phyloP scores from a whole-genome alignment of 2,797 vertebrate genomes.

The Alosa sapidissima region DNA sequence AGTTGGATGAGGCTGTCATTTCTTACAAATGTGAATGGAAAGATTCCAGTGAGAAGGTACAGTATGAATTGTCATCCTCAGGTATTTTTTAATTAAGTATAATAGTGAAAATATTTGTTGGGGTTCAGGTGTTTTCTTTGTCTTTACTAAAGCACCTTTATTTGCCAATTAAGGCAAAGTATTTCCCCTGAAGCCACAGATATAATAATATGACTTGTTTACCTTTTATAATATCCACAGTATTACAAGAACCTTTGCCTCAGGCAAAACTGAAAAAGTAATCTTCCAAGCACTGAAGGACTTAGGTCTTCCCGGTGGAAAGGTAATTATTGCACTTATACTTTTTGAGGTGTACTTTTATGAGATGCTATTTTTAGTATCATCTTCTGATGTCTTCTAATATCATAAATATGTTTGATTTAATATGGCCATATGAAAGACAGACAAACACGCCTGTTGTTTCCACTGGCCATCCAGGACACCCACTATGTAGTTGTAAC shows the following conservation, averaged over 20 bases:
- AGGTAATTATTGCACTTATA: constrained; percentile 72
- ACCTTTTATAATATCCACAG: constrained; percentile 61
- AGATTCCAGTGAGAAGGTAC: constrained; percentile 97
- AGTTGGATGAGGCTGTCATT: constrained; percentile 99
- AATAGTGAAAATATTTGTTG: too few relatives aligned
- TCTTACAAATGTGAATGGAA: constrained; percentile 91
- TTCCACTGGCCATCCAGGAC: neutral
- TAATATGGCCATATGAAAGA: neutral
- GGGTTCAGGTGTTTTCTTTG: too few relatives aligned
- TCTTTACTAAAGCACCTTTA: neutral
- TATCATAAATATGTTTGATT: neutral
- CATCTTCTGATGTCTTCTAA: neutral
- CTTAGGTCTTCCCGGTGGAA: constrained; percentile 96
- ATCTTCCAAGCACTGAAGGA: constrained; percentile 99
- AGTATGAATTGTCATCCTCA: neutral
- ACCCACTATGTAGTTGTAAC: too few relatives aligned
- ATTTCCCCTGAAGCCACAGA: neutral
- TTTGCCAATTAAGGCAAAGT: neutral
- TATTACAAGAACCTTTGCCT: constrained; percentile 97
- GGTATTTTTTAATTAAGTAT: neutral
- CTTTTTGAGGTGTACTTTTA: neutral
- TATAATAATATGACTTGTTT: constrained; percentile 2
- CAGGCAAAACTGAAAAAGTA: constrained; percentile 97
- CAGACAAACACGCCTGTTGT: neutral
- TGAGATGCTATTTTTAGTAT: neutral